Percentiles rank a stretch among this genome's conserved stretches.
phyloP scores from a whole-genome alignment of 2,113 vertebrate genomes.

The Struthio camelus region DNA sequence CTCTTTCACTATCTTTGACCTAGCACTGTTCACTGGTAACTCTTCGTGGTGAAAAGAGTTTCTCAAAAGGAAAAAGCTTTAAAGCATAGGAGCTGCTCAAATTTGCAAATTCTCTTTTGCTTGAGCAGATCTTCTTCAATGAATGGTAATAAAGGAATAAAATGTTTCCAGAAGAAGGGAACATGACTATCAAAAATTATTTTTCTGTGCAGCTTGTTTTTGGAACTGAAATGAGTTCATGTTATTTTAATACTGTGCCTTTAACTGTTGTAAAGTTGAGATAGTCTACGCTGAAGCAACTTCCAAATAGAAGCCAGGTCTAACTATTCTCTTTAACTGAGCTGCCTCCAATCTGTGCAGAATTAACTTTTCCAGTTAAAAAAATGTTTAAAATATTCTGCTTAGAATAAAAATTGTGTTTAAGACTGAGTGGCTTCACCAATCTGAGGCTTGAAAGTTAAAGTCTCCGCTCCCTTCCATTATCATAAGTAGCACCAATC shows the following conservation, averaged over 20 bases:
- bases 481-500: not conserved
- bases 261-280: not conserved
- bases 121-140: not conserved
- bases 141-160: not conserved
- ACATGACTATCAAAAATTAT: not conserved
- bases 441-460: not conserved
- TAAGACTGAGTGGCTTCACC: not conserved
- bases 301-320: not conserved
- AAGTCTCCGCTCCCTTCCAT: not conserved
- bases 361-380: not conserved
- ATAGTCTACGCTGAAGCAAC: not conserved
- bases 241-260: not conserved
- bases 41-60: not conserved
- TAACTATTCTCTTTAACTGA: not conserved
- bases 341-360: not conserved
- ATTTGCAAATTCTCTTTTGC: not conserved
- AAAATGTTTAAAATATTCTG: not conserved
- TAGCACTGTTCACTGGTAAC: not conserved
- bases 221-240: not conserved
- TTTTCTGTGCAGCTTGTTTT: not conserved
- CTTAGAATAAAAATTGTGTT: not conserved
- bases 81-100: not conserved
- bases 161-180: not conserved
- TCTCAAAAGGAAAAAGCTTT: not conserved
- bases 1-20: not conserved